Conservation (phyloP, 2,888 invertebrate species). For the Archaeoteleia sp. region DNA sequence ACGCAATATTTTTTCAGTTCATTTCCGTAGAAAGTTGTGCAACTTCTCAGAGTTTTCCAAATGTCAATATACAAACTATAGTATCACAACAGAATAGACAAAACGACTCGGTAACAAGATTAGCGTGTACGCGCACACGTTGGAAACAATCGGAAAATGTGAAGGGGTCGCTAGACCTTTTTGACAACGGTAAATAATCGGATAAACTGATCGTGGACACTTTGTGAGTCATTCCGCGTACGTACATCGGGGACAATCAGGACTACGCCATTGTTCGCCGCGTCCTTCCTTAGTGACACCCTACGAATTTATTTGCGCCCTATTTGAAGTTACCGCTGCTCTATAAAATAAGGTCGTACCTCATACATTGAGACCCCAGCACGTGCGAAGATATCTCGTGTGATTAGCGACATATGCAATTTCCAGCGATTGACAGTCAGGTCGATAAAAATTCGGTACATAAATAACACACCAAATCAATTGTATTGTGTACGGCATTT, state of each 20-base stretch:
- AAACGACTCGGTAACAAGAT: constrained; percentile 59
- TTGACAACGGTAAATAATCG: constrained; percentile 71
- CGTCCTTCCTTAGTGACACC: constrained; percentile 41
- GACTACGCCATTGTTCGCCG: constrained; percentile 52
- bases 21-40: too few relatives aligned
- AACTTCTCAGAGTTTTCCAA: neutral
- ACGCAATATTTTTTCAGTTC: too few relatives aligned
- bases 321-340: constrained; percentile 39
- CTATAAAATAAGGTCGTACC: constrained; percentile 48
- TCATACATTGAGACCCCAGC: constrained; percentile 40
- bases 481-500: neutral
- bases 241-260: constrained; percentile 57
- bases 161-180: constrained; percentile 57
- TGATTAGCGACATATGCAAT: constrained; percentile 44
- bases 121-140: constrained; percentile 56
- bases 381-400: constrained; percentile 53
- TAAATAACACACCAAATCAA: neutral
- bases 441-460: constrained; percentile 9
- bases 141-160: constrained; percentile 34
- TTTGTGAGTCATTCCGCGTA: constrained; percentile 63
- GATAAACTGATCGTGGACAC: constrained; percentile 64
- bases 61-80: constrained; percentile 53
- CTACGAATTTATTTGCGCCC: constrained; percentile 53
- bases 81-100: constrained; percentile 46
- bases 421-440: constrained; percentile 22